Base-by-base conservation (phyloP, 1,140 invertebrate genomes). In the Venustaconcha ellipsiformis region DNA sequence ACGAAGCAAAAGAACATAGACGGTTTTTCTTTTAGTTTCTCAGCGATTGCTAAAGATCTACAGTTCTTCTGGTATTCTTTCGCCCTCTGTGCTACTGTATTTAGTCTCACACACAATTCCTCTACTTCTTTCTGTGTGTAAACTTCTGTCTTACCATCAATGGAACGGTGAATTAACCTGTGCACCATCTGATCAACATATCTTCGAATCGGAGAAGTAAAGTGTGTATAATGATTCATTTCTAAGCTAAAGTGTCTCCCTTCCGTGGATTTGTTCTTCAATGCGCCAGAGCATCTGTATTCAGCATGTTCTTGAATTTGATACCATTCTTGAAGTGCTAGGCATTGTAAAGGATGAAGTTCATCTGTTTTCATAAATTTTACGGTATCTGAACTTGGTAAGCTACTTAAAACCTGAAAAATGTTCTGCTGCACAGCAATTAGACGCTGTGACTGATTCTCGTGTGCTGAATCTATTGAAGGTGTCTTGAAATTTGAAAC, bases 161-260 rank as follows among this genome's bases (percentile, higher is more conserved):
- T 26, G 94, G 94, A 93, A 18, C 89, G 14, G 13, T 84, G 87
- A 26, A 90, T 89, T 77, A 92, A 92, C 86, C 95, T 92, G 88
- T 98, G 97, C 17, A 97, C 96, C 84, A 98, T 92, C 55, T 97
- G 92, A 90, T 98, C 96, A 1, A 96, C 92, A 91, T 97, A 98
- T 69, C 96, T 92, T 83, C 96, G 90, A 80, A 98, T 97, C 0
- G 97, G 97, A 56, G 95, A 97, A 14, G 96, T 98, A 85, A 98
- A 98, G 90, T 97, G 74, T 26, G 74, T 76, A 26, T 76, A 90
- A 20, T 26, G 65, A 30, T 20, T 60, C 2, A 78, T 57, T 56
- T 81, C 66, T 30, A 82, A 67, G 55, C 57, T 65, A 56, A 64
- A 78, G 97, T 64, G 60, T 37, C 57, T 67, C 11, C 65, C 26